phyloP scores from a whole-genome alignment of 2,113 vertebrate genomes.

The Oreochromis niloticus region DNA sequence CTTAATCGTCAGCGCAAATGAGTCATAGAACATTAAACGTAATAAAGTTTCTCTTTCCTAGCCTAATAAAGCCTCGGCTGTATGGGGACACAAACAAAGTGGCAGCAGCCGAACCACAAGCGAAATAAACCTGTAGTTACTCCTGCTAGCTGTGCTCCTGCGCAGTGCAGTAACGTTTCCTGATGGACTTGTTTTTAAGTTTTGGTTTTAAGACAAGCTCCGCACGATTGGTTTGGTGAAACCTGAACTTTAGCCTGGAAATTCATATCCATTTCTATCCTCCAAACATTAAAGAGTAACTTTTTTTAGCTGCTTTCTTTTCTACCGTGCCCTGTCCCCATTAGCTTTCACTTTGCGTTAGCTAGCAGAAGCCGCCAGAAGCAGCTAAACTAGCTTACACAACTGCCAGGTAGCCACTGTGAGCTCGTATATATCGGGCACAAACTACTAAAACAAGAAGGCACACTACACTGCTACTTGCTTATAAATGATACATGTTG shows the following conservation, averaged over 20 bases:
- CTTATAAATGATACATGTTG: background rate
- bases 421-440: background rate
- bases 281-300: background rate
- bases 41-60: background rate
- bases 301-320: background rate
- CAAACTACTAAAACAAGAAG: background rate
- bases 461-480: rapidly evolving
- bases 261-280: background rate
- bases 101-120: background rate
- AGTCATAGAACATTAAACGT: background rate
- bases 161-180: background rate
- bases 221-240: background rate
- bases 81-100: background rate
- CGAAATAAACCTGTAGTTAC: background rate
- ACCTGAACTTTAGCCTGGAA: background rate
- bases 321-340: background rate
- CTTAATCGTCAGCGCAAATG: background rate
- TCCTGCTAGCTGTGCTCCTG: background rate
- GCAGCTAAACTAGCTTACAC: background rate
- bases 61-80: background rate
- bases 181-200: background rate
- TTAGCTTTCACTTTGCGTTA: background rate
- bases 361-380: background rate
- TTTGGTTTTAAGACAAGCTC: background rate
- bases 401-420: background rate